Evolutionary conservation across 1,140 invertebrate species (phyloP).

Genomic region (Pseudobourletiella spinata): DNA sequence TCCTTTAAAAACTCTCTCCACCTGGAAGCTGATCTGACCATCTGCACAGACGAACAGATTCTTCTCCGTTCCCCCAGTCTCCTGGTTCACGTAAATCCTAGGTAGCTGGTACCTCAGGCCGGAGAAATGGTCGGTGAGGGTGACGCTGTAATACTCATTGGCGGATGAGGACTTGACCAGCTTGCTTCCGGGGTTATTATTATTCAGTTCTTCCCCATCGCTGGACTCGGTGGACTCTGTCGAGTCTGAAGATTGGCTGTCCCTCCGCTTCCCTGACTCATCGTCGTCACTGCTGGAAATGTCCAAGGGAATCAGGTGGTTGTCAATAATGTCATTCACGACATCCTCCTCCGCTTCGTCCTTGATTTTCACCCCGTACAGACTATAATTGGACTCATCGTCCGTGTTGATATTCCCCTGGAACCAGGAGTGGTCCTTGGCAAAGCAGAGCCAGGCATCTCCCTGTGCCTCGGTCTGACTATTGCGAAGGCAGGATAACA

Average conservation of each 20-base stretch:
- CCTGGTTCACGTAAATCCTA: conserved; percentile 30
- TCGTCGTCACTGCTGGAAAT: not conserved
- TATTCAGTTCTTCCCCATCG: not conserved
- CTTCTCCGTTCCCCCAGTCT: not conserved
- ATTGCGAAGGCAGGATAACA: conserved; percentile 9
- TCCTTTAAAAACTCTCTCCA: conserved; percentile 38
- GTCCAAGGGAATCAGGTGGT: too few species aligned
- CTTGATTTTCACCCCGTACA: conserved; percentile 24
- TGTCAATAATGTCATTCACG: too few species aligned
- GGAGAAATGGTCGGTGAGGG: conserved; percentile 38
- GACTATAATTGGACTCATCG: conserved; percentile 38
- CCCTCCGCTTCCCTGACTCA: not conserved
- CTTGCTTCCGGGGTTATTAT: not conserved
- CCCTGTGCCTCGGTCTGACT: conserved; percentile 37
- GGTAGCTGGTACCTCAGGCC: conserved; percentile 35
- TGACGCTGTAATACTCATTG: conserved; percentile 37
- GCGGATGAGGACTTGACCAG: not conserved
- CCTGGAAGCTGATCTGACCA: conserved; percentile 36
- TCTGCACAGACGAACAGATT: conserved; percentile 31
- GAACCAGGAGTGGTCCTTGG: conserved; percentile 40
- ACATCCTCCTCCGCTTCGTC: not conserved
- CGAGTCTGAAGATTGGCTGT: not conserved
- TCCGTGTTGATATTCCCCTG: conserved; percentile 39
- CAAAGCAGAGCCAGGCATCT: conserved; percentile 41
- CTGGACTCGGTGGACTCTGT: not conserved